A percentile compares a stretch with the other conserved stretches of the same genome.
These are phyloP conservation scores for Dastarcus helophoroides DNA, from an alignment of 2,888 invertebrate species.

Conservation along the genomic window DNA sequence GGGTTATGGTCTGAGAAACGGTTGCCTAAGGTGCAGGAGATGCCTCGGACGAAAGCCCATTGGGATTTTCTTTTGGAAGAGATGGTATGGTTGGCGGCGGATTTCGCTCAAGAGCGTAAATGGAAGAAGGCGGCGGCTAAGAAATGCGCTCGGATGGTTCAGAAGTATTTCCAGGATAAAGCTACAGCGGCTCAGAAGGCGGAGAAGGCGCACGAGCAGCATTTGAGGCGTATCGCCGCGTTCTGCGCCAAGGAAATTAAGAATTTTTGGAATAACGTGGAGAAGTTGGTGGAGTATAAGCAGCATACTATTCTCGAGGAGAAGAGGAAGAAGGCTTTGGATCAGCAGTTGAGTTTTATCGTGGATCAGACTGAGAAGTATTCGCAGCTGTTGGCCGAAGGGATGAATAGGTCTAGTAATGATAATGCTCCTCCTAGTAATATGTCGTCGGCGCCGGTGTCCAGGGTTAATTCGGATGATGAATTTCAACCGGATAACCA, in stretches of 20 bases:
- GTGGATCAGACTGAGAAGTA: slow-evolving; percentile 98
- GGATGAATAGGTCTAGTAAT: slow-evolving; percentile 53
- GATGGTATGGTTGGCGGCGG: slow-evolving; percentile 96
- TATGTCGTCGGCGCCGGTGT: slow-evolving; percentile 40
- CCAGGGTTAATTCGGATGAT: slow-evolving; percentile 45
- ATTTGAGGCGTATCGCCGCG: slow-evolving; percentile 74
- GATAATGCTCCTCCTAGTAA: slow-evolving; percentile 34
- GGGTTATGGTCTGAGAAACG: slow-evolving; percentile 91
- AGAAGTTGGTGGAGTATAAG: slow-evolving; percentile 93
- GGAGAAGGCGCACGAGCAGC: slow-evolving; percentile 82
- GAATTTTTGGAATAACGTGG: slow-evolving; percentile 92
- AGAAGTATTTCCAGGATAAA: slow-evolving; percentile 85
- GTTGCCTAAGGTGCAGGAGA: slow-evolving; percentile 85
- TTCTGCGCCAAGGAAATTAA: slow-evolving; percentile 88
- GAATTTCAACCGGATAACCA: slow-evolving; percentile 75
- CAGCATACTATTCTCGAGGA: slow-evolving; percentile 87
- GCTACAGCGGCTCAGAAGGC: slow-evolving; percentile 80
- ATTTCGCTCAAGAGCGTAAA: slow-evolving; percentile 94
- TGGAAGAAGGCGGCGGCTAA: slow-evolving; percentile 95
- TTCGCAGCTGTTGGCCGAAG: slow-evolving; percentile 80
- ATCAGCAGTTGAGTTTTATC: slow-evolving; percentile 93
- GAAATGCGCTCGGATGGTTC: slow-evolving; percentile 84
- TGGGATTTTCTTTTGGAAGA: slow-evolving; percentile 99
- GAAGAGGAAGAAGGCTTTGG: slow-evolving; percentile 86
- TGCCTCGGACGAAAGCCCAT: slow-evolving; percentile 82